These are phyloP conservation scores for Saccostrea glomerata DNA, from an alignment of 1,140 invertebrate species.

Conservation along the genomic window DNA sequence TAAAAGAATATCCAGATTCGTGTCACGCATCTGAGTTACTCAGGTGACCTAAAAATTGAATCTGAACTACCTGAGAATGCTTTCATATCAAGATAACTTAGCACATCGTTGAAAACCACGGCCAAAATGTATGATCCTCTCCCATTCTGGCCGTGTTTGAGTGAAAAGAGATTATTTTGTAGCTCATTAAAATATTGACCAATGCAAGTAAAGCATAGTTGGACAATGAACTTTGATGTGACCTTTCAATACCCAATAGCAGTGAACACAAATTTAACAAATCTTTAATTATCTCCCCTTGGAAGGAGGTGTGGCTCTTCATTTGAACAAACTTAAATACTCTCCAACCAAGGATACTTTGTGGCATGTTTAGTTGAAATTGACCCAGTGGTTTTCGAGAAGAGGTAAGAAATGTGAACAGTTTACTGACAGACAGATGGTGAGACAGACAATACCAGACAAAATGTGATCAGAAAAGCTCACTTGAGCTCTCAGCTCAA, in stretches of 20 bases:
- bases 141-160: too few relatives aligned
- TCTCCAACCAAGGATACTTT: neutral
- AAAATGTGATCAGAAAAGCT: neutral
- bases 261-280: too few relatives aligned
- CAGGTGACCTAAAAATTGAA: neutral
- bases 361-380: neutral
- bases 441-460: neutral
- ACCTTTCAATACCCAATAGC: too few relatives aligned
- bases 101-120: too few relatives aligned
- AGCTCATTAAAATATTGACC: too few relatives aligned
- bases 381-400: neutral
- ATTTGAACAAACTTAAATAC: neutral
- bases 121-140: too few relatives aligned
- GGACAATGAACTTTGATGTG: too few relatives aligned
- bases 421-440: neutral
- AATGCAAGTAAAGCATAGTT: too few relatives aligned
- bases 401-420: neutral
- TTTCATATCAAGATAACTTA: neutral
- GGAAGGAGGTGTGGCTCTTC: too few relatives aligned
- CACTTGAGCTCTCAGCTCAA: conserved; percentile 14
- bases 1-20: neutral
- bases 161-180: too few relatives aligned
- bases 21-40: neutral
- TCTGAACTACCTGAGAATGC: neutral
- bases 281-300: too few relatives aligned